These are phyloP conservation scores for Drosophila colorata DNA, from an alignment of 2,888 invertebrate species.

Conservation along the genomic window DNA sequence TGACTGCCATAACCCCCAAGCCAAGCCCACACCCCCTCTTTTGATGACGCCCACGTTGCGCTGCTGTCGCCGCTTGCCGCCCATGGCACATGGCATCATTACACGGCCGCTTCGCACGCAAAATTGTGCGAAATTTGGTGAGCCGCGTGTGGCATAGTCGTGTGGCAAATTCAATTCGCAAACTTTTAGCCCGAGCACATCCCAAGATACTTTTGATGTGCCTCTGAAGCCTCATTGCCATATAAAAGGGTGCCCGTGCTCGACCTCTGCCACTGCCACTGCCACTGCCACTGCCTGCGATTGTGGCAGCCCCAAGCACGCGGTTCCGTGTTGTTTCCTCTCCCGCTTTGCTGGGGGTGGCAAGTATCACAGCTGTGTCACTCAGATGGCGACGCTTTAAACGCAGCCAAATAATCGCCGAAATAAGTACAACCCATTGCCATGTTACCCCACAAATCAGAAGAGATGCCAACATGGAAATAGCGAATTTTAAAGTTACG, in stretches of 20 bases:
- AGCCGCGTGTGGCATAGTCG: slow-evolving; percentile 83
- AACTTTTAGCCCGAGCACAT: slow-evolving; percentile 67
- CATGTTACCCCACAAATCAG: not conserved
- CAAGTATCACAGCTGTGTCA: slow-evolving; percentile 23
- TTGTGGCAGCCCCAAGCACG: not conserved
- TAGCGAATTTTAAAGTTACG: too few species aligned
- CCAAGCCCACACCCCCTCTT: not conserved
- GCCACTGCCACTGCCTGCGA: not conserved
- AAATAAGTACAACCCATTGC: not conserved
- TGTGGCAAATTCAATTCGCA: slow-evolving; percentile 83
- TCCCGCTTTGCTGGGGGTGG: slow-evolving; percentile 2
- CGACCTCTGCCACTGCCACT: not conserved
- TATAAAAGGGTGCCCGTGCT: slow-evolving; percentile 37
- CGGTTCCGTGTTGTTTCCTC: slow-evolving; percentile 2
- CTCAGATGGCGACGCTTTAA: slow-evolving; percentile 23
- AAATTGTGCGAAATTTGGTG: slow-evolving; percentile 78
- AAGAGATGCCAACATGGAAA: too few species aligned
- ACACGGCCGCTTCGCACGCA: slow-evolving; percentile 78
- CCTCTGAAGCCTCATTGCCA: slow-evolving; percentile 35
- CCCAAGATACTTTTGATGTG: slow-evolving; percentile 57
- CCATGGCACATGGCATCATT: slow-evolving; percentile 73
- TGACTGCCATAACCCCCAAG: slow-evolving; percentile 6
- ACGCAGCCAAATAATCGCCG: not conserved
- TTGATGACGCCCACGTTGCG: too few species aligned
- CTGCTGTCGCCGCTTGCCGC: not conserved